These are phyloP conservation scores for Microcebus griseorufus DNA, from an alignment of 2,113 vertebrate genomes.

Conservation along the genomic window DNA sequence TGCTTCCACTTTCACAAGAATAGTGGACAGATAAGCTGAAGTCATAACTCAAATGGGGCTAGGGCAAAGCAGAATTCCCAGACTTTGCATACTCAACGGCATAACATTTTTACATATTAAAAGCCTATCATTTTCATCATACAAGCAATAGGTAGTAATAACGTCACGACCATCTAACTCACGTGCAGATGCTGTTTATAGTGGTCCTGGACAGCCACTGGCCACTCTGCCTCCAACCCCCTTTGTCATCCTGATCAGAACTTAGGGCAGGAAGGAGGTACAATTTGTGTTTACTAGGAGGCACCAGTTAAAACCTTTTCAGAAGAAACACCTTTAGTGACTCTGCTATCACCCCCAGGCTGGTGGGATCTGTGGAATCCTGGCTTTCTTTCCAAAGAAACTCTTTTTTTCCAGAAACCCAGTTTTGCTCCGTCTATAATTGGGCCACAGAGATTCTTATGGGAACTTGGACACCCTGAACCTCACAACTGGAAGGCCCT, in stretches of 20 bases:
- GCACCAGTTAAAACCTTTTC: not conserved
- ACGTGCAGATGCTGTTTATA: not conserved
- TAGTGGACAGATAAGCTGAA: not conserved
- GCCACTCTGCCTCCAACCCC: not conserved
- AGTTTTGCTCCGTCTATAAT: not conserved
- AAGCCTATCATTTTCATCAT: rapidly evolving
- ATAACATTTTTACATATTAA: not conserved
- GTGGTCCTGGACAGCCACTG: not conserved
- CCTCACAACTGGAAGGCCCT: not conserved
- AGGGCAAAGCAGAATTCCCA: not conserved
- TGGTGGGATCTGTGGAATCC: not conserved
- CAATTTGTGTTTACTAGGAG: not conserved
- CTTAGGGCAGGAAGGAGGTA: not conserved
- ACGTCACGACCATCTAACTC: rapidly evolving
- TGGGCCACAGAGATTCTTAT: not conserved
- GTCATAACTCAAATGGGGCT: not conserved
- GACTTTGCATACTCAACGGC: not conserved
- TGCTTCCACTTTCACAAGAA: not conserved
- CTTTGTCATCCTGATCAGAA: not conserved
- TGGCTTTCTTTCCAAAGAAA: not conserved
- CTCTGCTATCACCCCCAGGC: not conserved
- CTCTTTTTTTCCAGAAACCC: not conserved
- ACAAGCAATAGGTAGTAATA: rapidly evolving
- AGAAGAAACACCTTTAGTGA: not conserved
- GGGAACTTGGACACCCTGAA: not conserved